Percentiles rank a stretch among this genome's conserved stretches.
phyloP scores from a whole-genome alignment of 2,113 vertebrate genomes.

The Cavia porcellus region DNA sequence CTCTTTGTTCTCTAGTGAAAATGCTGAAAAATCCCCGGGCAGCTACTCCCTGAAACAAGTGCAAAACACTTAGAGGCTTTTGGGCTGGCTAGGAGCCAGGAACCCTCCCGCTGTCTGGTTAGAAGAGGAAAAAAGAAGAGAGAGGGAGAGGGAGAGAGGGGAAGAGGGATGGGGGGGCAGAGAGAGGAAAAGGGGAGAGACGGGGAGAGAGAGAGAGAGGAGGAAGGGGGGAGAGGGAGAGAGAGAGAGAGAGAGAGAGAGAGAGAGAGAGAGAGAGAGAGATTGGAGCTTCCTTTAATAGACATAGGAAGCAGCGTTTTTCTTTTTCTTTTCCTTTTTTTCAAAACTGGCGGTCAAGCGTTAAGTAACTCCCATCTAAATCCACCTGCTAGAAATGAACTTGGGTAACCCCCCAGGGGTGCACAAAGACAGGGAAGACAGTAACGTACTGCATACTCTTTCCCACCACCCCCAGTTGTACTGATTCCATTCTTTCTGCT shows the following conservation, averaged over 20 bases:
- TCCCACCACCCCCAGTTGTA: conserved; percentile 82
- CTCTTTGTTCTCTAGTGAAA: conserved; percentile 93
- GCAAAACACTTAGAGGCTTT: conserved; percentile 93
- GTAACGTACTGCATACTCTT: conserved; percentile 86
- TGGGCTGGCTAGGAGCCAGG: conserved; percentile 90
- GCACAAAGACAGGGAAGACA: conserved; percentile 89
- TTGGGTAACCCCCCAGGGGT: conserved; percentile 89
- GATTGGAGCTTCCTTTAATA: conserved; percentile 90
- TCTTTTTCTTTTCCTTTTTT: conserved; percentile 75
- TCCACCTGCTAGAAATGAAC: conserved; percentile 92
- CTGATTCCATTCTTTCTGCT: conserved; percentile 87
- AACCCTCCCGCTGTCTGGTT: conserved; percentile 92
- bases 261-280: conserved; percentile 72
- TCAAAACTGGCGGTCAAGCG: conserved; percentile 92
- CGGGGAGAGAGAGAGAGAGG: conserved; percentile 40
- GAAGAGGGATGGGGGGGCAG: neutral
- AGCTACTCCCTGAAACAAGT: conserved; percentile 92
- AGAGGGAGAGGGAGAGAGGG: conserved; percentile 55
- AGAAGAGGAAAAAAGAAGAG: conserved; percentile 86
- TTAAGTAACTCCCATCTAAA: conserved; percentile 91
- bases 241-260: conserved; percentile 60
- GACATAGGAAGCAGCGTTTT: conserved; percentile 88
- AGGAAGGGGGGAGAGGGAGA: conserved; percentile 29
- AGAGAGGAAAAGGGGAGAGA: conserved; percentile 67
- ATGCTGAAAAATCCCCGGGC: conserved; percentile 92